phyloP scores from a whole-genome alignment of 2,888 invertebrate species.

The Lypha dubia region DNA sequence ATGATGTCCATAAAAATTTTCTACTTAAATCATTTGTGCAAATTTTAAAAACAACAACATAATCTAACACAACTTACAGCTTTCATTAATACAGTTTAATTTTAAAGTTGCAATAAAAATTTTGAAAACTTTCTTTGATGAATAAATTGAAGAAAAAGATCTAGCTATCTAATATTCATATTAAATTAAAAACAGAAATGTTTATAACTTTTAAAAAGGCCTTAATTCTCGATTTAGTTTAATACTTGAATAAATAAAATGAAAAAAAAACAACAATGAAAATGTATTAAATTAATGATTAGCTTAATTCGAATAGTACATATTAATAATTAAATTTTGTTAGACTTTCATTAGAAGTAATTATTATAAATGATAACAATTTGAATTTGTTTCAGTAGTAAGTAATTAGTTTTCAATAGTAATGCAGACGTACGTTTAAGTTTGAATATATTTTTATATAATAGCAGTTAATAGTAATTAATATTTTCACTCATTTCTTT shows the following conservation, averaged over 20 bases:
- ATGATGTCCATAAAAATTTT: no score
- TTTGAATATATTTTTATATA: conserved; percentile 45
- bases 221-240: conserved; percentile 54
- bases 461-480: conserved; percentile 61
- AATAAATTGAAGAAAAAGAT: conserved; percentile 36
- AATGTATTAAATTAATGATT: conserved; percentile 32
- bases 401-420: conserved; percentile 43
- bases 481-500: conserved; percentile 70
- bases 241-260: conserved; percentile 40
- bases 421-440: conserved; percentile 40
- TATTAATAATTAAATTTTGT: conserved; percentile 47
- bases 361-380: conserved; percentile 52
- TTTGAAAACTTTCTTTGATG: neutral
- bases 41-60: no score
- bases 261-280: conserved; percentile 14
- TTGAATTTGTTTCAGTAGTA: conserved; percentile 28
- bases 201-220: conserved; percentile 64
- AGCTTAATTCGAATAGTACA: conserved; percentile 30
- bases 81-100: neutral
- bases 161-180: conserved; percentile 53
- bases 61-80: neutral
- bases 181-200: conserved; percentile 28
- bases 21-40: no score
- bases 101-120: neutral
- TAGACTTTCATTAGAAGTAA: conserved; percentile 42